phyloP scores from a whole-genome alignment of 2,888 invertebrate species.

The Sinopyrophorus schimmeli region DNA sequence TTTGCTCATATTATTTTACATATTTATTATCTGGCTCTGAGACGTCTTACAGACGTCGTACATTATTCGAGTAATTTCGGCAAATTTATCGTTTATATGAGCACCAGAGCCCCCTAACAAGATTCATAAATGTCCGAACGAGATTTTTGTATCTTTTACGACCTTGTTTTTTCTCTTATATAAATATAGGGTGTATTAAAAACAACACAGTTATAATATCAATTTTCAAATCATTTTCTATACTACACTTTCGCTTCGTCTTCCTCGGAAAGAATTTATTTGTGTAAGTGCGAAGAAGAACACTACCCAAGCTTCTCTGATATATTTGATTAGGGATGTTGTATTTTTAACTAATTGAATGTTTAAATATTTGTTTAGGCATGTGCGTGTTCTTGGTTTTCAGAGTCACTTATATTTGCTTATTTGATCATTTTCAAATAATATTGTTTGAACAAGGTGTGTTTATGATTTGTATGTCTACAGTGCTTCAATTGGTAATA shows the following conservation, averaged over 20 bases:
- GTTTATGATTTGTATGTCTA: too few species aligned
- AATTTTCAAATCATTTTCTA: conserved; percentile 26
- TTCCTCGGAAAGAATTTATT: not conserved
- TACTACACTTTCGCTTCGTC: conserved; percentile 10
- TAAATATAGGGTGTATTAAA: conserved; percentile 36
- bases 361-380: conserved; percentile 28
- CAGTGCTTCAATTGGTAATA: too few species aligned
- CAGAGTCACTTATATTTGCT: conserved; percentile 17
- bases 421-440: conserved; percentile 16
- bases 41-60: conserved; percentile 39
- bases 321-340: conserved; percentile 12
- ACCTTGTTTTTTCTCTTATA: conserved; percentile 39
- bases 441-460: conserved; percentile 15
- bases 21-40: conserved; percentile 45
- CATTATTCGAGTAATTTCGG: conserved; percentile 43
- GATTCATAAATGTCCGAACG: conserved; percentile 42
- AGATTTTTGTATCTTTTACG: conserved; percentile 42
- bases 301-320: not conserved
- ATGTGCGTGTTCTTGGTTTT: conserved; percentile 15
- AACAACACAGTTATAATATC: conserved; percentile 33
- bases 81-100: conserved; percentile 44
- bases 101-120: conserved; percentile 41
- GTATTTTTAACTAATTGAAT: conserved; percentile 25
- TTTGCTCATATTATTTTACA: conserved; percentile 44
- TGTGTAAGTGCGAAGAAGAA: conserved; percentile 2